These are phyloP conservation scores for Chelidonichthys spinosus DNA, from an alignment of 2,797 vertebrate genomes.

Conservation along the genomic window DNA sequence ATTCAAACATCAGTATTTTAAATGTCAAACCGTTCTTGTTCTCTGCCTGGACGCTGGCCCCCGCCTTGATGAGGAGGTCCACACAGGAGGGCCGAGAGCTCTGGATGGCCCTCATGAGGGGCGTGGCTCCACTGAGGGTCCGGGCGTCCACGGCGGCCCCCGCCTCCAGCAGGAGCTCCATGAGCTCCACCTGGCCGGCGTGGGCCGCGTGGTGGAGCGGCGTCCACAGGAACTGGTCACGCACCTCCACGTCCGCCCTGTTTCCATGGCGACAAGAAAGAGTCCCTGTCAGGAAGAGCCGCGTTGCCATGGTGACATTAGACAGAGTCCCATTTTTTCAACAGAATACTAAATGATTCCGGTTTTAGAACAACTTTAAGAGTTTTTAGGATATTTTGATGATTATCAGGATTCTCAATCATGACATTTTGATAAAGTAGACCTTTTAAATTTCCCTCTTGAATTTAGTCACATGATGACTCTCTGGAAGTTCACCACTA, in stretches of 20 bases:
- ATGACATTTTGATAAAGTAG: too few relatives aligned
- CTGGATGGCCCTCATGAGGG: conserved; percentile 92
- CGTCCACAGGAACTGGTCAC: conserved; percentile 94
- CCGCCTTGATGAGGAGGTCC: conserved; percentile 87
- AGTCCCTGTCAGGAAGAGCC: conserved; percentile 35
- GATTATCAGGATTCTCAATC: too few relatives aligned
- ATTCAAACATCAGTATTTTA: neutral
- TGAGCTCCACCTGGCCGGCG: conserved; percentile 88
- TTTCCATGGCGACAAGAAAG: neutral
- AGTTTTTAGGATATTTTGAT: too few relatives aligned
- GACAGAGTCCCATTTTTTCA: too few relatives aligned
- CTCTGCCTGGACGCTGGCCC: conserved; percentile 84
- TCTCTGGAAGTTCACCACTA: neutral
- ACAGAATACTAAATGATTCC: too few relatives aligned
- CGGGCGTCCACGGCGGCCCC: conserved; percentile 86
- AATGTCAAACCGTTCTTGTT: conserved; percentile 88
- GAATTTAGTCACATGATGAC: too few relatives aligned
- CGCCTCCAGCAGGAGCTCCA: conserved; percentile 86
- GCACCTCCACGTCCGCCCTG: conserved; percentile 84
- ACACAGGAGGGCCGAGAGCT: conserved; percentile 88
- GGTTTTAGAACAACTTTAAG: too few relatives aligned
- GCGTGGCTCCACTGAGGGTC: conserved; percentile 87
- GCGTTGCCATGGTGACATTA: neutral
- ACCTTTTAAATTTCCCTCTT: too few relatives aligned
- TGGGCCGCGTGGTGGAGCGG: conserved; percentile 94